Conservation (phyloP, 2,888 invertebrate species). For the Tenodera sinensis region DNA sequence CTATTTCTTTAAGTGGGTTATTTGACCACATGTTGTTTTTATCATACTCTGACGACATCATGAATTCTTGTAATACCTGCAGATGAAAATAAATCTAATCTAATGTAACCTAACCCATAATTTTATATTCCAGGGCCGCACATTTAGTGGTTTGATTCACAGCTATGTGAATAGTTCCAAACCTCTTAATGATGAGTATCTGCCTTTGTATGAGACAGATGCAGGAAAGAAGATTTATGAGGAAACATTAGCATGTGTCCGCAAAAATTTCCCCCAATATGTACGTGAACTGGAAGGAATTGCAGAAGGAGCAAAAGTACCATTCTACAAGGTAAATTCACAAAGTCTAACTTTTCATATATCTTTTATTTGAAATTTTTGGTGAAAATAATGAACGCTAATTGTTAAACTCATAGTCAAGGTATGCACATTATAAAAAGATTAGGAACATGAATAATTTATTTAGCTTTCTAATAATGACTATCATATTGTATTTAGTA, state of each 20-base stretch:
- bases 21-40: neutral
- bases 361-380: neutral
- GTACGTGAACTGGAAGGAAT: conserved; percentile 77
- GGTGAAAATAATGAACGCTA: neutral
- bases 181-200: conserved; percentile 63
- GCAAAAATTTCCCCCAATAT: conserved; percentile 73
- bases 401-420: neutral
- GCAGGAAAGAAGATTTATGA: conserved; percentile 70
- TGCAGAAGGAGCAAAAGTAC: conserved; percentile 80
- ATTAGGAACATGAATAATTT: no score
- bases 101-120: neutral
- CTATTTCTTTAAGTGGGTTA: no score
- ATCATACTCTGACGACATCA: no score
- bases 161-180: conserved; percentile 58
- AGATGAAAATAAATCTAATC: no score
- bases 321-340: conserved; percentile 69
- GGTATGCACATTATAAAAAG: no score
- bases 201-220: conserved; percentile 67
- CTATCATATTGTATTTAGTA: no score
- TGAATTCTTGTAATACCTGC: no score
- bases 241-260: conserved; percentile 64
- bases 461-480: no score
- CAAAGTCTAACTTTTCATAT: neutral
- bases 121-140: conserved; percentile 63
- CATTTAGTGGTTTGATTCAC: conserved; percentile 70